Percentiles rank a stretch among this genome's conserved stretches.
Evolutionary conservation across 1,140 invertebrate genomes (phyloP).

Genomic region (Drosophila gunungcola): DNA sequence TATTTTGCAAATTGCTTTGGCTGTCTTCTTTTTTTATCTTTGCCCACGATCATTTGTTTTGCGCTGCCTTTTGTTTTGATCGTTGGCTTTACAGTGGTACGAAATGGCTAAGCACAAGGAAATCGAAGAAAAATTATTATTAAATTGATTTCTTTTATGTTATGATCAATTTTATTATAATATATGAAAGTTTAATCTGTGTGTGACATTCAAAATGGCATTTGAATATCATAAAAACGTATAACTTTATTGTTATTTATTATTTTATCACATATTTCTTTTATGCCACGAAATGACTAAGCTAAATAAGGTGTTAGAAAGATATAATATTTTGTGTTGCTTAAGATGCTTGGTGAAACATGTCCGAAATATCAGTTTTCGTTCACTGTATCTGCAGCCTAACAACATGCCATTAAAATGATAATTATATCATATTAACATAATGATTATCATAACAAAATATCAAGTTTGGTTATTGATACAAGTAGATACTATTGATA

Average conservation of each 20-base stretch:
- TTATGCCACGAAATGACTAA: too few species aligned
- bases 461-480: constrained; percentile 4
- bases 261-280: too few species aligned
- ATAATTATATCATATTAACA: constrained; percentile 8
- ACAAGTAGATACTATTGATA: constrained; percentile 6
- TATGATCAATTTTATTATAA: too few species aligned
- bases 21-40: constrained; percentile 6
- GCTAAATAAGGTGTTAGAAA: too few species aligned
- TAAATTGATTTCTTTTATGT: too few species aligned
- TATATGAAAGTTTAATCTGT: too few species aligned
- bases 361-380: background rate
- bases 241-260: too few species aligned
- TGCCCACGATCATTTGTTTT: constrained; percentile 34
- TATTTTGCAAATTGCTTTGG: constrained; percentile 51
- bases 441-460: constrained; percentile 19
- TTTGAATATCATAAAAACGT: too few species aligned
- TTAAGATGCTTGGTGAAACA: too few species aligned
- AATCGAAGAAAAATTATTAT: background rate
- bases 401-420: constrained; percentile 3
- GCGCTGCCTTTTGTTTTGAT: constrained; percentile 55
- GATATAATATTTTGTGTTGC: too few species aligned
- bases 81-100: constrained; percentile 46
- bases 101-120: too few species aligned
- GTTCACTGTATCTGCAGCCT: constrained; percentile 3
- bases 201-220: too few species aligned